Percentiles rank a stretch among this genome's conserved stretches.
These are phyloP conservation scores for Phoebastria nigripes DNA, from an alignment of 2,797 vertebrate species.

Conservation along the genomic window DNA sequence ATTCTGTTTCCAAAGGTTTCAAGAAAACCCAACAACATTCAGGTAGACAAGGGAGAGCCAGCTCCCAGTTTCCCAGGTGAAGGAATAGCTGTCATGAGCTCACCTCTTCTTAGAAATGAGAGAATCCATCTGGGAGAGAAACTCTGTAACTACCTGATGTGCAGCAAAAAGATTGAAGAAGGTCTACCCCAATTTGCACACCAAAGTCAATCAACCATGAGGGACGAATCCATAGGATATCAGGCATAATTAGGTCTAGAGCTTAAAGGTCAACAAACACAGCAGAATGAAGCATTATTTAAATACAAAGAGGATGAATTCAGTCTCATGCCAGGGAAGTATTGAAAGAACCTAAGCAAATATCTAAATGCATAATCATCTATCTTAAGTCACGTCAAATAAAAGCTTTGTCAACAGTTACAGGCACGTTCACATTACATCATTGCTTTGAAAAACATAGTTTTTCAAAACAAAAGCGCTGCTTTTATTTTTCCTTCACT, in stretches of 20 bases:
- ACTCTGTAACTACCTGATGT: not conserved
- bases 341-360: conserved; percentile 33
- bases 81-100: not conserved
- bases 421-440: not conserved
- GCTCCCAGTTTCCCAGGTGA: not conserved
- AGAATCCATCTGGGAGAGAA: not conserved
- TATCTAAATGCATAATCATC: conserved; percentile 30
- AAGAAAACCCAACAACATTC: not conserved
- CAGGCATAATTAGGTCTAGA: not conserved
- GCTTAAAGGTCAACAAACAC: conserved; percentile 5
- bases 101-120: not conserved
- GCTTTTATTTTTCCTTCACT: conserved; percentile 9
- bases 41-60: not conserved
- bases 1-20: not conserved
- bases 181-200: not conserved
- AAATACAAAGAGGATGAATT: conserved; percentile 2
- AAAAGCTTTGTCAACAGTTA: conserved; percentile 62
- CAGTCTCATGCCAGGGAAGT: not conserved
- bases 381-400: conserved; percentile 1
- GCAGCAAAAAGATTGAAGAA: not conserved
- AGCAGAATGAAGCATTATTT: not conserved
- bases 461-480: conserved; percentile 8
- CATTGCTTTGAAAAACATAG: not conserved
- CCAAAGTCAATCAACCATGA: not conserved
- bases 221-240: not conserved